These are phyloP conservation scores for Drosophila borborema DNA, from an alignment of 2,888 invertebrate species.

Conservation along the genomic window DNA sequence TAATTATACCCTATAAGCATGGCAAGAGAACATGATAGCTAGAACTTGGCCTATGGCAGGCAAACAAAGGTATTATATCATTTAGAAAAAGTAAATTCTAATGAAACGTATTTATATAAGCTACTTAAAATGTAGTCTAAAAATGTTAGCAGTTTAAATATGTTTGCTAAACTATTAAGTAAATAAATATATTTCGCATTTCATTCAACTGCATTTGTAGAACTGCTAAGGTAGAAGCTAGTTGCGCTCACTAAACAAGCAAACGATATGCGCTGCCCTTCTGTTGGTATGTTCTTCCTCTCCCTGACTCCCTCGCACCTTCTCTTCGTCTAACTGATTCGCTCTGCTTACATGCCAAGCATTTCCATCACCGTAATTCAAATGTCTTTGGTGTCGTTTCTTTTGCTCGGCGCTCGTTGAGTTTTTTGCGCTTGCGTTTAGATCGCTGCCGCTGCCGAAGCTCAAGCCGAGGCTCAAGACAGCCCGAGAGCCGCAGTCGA, in stretches of 20 bases:
- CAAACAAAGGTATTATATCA: no score
- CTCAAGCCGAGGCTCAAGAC: slow-evolving; percentile 32
- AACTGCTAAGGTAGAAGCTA: slow-evolving; percentile 3
- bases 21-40: not conserved
- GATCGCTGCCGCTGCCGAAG: slow-evolving; percentile 20
- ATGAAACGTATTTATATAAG: no score
- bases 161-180: not conserved
- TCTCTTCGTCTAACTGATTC: not conserved
- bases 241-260: not conserved
- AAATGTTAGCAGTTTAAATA: no score
- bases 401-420: slow-evolving; percentile 37
- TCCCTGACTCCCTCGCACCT: not conserved
- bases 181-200: not conserved
- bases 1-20: slow-evolving; percentile 27
- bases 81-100: no score
- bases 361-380: slow-evolving; percentile 25
- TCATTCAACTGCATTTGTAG: not conserved
- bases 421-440: slow-evolving; percentile 66
- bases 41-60: not conserved
- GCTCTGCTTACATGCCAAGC: slow-evolving; percentile 22
- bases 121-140: no score
- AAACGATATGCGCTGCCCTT: slow-evolving; percentile 5
- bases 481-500: slow-evolving; percentile 21
- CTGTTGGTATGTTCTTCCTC: slow-evolving; percentile 1
- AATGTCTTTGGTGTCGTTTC: slow-evolving; percentile 23